phyloP scores from a whole-genome alignment of 2,888 invertebrate species.

The Noctua comes region DNA sequence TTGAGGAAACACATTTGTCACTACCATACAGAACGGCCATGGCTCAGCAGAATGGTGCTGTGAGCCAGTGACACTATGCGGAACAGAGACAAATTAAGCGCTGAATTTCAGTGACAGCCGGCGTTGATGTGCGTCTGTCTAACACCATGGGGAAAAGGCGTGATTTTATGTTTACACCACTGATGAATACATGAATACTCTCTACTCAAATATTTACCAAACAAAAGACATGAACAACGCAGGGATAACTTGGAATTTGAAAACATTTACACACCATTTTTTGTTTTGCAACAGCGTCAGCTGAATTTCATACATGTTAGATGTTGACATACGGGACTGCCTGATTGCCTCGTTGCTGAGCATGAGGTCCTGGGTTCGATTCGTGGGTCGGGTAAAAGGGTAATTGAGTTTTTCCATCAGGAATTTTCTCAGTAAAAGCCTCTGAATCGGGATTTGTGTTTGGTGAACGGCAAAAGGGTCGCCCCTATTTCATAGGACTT shows the following conservation, averaged over 20 bases:
- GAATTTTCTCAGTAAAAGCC: neutral
- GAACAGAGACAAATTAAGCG: neutral
- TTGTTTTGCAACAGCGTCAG: constrained; percentile 1
- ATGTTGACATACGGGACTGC: neutral
- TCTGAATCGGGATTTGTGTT: neutral
- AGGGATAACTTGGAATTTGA: constrained; percentile 14
- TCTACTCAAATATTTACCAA: constrained; percentile 7
- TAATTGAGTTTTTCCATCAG: neutral
- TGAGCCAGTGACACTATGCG: neutral
- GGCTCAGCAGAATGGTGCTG: neutral
- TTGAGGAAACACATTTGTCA: no score
- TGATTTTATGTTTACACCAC: neutral
- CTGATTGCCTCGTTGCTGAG: neutral
- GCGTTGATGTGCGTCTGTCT: neutral
- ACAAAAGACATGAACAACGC: constrained; percentile 8
- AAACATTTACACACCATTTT: constrained; percentile 26
- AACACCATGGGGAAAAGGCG: neutral
- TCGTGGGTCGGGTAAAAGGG: neutral
- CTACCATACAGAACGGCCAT: neutral
- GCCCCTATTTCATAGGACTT: no score
- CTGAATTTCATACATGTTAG: neutral
- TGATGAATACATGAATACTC: neutral
- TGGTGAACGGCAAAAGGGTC: neutral
- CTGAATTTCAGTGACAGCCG: neutral
- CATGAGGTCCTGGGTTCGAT: neutral